These are phyloP conservation scores for Nomada fabriciana DNA, from an alignment of 2,888 invertebrate genomes.

Conservation along the genomic window DNA sequence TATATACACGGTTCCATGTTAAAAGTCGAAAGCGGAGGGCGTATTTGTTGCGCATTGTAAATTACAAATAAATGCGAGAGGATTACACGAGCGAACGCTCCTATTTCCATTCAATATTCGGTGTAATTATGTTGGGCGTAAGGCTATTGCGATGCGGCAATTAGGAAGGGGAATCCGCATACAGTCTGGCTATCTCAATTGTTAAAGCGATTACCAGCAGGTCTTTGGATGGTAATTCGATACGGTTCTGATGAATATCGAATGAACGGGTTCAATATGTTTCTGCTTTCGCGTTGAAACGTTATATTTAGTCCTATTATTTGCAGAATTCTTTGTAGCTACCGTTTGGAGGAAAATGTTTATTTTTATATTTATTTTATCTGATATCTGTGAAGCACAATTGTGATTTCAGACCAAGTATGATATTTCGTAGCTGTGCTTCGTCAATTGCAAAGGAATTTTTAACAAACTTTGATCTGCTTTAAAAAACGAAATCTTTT, in stretches of 20 bases:
- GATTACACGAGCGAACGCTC: neutral
- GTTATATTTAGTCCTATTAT: neutral
- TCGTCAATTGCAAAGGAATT: neutral
- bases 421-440: neutral
- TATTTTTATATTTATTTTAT: too few relatives aligned
- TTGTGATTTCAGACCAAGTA: neutral
- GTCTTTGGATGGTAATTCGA: constrained; percentile 1
- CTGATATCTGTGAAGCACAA: too few relatives aligned
- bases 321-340: neutral
- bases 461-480: neutral
- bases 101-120: constrained; percentile 6
- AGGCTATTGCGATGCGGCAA: constrained; percentile 9
- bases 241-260: neutral
- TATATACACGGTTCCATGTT: too few relatives aligned
- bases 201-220: constrained; percentile 17
- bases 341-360: neutral
- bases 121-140: constrained; percentile 12
- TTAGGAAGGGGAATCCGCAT: neutral
- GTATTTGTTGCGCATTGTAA: neutral
- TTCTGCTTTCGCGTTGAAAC: neutral
- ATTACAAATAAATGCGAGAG: neutral
- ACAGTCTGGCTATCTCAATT: neutral
- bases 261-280: neutral
- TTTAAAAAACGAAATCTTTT: neutral
- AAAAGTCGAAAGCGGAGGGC: neutral